Evolutionary conservation across 92 coral and sea anemone species (phyloP).

Genomic region (Zoanthus sansibaricus): DNA sequence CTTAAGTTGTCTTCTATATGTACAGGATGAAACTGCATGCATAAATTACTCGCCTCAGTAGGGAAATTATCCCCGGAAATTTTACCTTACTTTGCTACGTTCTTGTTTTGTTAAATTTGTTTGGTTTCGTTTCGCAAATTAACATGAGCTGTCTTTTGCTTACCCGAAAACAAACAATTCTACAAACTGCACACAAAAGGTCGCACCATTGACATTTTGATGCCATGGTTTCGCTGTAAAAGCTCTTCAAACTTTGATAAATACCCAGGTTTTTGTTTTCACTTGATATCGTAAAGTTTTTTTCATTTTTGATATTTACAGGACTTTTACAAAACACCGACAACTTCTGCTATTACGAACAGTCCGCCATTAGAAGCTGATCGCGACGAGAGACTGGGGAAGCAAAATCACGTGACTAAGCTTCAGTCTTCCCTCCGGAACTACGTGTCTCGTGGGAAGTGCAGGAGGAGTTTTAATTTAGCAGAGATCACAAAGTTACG

Average conservation of each 20-base stretch:
- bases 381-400: constrained; percentile 14
- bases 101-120: no score
- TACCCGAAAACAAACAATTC: constrained; percentile 96
- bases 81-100: no score
- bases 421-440: constrained; percentile 22
- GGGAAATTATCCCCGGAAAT: no score
- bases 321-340: neutral
- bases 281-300: neutral
- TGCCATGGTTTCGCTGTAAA: constrained; percentile 22
- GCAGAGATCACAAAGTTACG: neutral
- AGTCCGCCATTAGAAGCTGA: constrained; percentile 39
- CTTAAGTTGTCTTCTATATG: no score
- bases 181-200: constrained; percentile 82
- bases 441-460: constrained; percentile 34
- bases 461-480: neutral
- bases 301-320: neutral
- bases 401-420: constrained; percentile 39
- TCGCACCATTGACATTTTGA: constrained; percentile 87
- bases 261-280: neutral
- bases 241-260: neutral
- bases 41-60: no score
- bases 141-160: neutral
- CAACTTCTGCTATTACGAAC: neutral
- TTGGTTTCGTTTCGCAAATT: no score
- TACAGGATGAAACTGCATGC: no score